These are phyloP conservation scores for Pristionchus japonicus DNA, from an alignment of 2,888 invertebrate genomes.

Conservation along the genomic window DNA sequence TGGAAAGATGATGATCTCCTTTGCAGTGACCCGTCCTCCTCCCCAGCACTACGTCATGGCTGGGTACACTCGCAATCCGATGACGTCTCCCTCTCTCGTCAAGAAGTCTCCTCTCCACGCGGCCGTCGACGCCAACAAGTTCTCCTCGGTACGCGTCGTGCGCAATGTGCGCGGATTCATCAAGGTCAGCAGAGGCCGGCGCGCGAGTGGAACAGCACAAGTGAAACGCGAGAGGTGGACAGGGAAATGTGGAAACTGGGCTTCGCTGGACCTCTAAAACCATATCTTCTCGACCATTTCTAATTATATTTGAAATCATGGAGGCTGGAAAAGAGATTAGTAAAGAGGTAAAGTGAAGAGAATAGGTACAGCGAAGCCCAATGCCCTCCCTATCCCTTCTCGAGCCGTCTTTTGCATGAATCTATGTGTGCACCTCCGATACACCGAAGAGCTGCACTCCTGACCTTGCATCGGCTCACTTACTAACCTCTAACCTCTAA, in stretches of 20 bases:
- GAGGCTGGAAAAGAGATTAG: no score
- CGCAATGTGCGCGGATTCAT: slow-evolving; percentile 46
- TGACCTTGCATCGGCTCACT: no score
- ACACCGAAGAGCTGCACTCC: neutral
- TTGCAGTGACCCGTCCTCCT: slow-evolving; percentile 43
- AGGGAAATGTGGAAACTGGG: neutral
- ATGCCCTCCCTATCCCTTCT: neutral
- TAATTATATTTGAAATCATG: no score
- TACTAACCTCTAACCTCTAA: no score
- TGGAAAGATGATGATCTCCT: neutral
- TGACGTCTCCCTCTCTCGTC: slow-evolving; percentile 39
- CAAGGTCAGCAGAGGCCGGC: slow-evolving; percentile 25
- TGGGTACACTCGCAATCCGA: slow-evolving; percentile 44
- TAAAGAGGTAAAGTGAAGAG: no score
- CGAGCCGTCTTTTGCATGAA: neutral
- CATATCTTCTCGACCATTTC: no score
- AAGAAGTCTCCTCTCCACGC: neutral
- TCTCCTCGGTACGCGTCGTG: slow-evolving; percentile 47
- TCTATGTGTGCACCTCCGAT: neutral
- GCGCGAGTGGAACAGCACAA: neutral
- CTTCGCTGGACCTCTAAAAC: neutral
- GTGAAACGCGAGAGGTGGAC: neutral
- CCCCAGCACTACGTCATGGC: neutral
- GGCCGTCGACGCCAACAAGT: slow-evolving; percentile 43
- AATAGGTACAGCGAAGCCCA: no score